Evolutionary conservation across 1,140 invertebrate species (phyloP), one percentile per base, ranked within the genome.

Genomic region (Harpegnathos saltator): DNA sequence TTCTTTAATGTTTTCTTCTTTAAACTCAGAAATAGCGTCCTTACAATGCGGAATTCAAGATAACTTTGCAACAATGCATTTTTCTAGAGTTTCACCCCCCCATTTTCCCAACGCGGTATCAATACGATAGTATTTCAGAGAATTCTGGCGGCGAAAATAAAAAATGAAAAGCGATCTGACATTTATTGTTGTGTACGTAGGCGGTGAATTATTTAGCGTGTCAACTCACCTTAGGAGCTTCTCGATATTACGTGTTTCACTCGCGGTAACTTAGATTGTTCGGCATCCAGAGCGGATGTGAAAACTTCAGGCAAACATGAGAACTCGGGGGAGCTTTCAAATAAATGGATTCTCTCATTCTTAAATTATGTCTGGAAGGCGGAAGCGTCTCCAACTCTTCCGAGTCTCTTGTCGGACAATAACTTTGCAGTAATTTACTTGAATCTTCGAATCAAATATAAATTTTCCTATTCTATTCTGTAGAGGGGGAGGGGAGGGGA

Each of bases 141-240:
- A 33, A 29, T 66, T 66, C 33, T 19, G 17, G 44, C 22, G 17
- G 22, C 17, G 11, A 19, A 65, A 68, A 17, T 22, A 38, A 19
- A 77, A 56, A 15, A 54, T 77, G 74, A 77, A 50, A 77, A 77
- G 66, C 17, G 61, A 54, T 68, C 61, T 38, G 48, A 54, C 62
- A 66, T 66, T 77, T 66, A 77, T 77, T 24, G 44, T 17, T 3
- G 61, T 22, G 50, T 33, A 77, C 19, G 61, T 65, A 77, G 44
- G 17, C 74, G 11, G 29, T 77, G 38, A 77, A 77, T 65, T 66
- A 66, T 66, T 66, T 63, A 66, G 33, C 50, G 33, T 48, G 62
- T 77, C 74, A 77, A 38, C 44, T 66, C 54, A 19, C 17, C 44
- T 77, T 54, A 77, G 44, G 11, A 77, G 66, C 24, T 77, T 29